Conservation (phyloP, 2,888 invertebrate species). For the Fabriciana adippe region DNA sequence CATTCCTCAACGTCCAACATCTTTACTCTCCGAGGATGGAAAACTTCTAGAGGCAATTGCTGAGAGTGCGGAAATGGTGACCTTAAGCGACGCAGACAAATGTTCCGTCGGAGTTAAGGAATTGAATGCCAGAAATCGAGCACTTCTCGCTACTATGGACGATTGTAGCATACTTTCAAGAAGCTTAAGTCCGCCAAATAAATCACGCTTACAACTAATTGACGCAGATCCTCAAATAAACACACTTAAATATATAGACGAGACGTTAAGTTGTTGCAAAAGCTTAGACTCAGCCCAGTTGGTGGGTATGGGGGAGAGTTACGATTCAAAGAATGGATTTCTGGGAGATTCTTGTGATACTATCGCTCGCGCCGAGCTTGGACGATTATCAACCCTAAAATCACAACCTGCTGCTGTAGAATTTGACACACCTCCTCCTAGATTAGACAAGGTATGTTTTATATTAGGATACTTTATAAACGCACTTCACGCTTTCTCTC, state of each 20-base stretch:
- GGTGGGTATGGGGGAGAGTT: slow-evolving; percentile 77
- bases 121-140: slow-evolving; percentile 76
- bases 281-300: slow-evolving; percentile 76
- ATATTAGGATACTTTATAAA: too few species aligned
- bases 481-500: too few species aligned
- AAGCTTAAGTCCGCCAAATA: slow-evolving; percentile 74
- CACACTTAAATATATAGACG: slow-evolving; percentile 84
- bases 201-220: slow-evolving; percentile 67
- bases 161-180: slow-evolving; percentile 77
- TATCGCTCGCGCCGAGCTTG: slow-evolving; percentile 71
- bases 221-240: slow-evolving; percentile 81
- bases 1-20: slow-evolving; percentile 80
- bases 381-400: slow-evolving; percentile 58
- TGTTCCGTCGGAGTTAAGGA: slow-evolving; percentile 71
- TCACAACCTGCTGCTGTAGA: slow-evolving; percentile 55
- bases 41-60: slow-evolving; percentile 85
- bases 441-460: slow-evolving; percentile 59
- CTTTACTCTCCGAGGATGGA: slow-evolving; percentile 84
- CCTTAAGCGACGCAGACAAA: slow-evolving; percentile 81
- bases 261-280: slow-evolving; percentile 77
- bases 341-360: slow-evolving; percentile 75
- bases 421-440: slow-evolving; percentile 69
- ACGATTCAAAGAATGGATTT: slow-evolving; percentile 72
- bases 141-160: slow-evolving; percentile 78
- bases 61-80: slow-evolving; percentile 87